phyloP scores from a whole-genome alignment of 92 coral and sea anemone genomes.

The Actinernus sp. region DNA sequence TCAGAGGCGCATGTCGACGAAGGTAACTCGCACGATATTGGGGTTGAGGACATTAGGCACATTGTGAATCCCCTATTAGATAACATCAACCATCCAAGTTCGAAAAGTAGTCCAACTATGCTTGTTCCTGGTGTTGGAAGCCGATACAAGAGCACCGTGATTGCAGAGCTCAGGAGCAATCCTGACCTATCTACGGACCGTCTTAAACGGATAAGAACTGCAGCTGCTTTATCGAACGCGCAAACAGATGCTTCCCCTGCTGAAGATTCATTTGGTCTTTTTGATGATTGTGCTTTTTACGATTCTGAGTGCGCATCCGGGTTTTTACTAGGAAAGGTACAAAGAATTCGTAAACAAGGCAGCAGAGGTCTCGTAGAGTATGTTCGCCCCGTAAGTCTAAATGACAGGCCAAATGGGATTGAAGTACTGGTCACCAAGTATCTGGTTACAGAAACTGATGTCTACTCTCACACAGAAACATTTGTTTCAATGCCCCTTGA shows the following conservation, averaged over 20 bases:
- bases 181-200: conserved; percentile 49
- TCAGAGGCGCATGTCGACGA: too few species aligned
- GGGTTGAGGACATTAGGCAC: conserved; percentile 22
- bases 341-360: conserved; percentile 37
- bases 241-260: conserved; percentile 2
- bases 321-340: conserved; percentile 21
- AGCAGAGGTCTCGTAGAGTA: conserved; percentile 34
- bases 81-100: too few species aligned
- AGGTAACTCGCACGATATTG: conserved; percentile 18
- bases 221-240: conserved; percentile 4
- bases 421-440: conserved; percentile 27
- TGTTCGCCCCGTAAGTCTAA: conserved; percentile 18
- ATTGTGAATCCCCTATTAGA: too few species aligned
- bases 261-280: conserved; percentile 19
- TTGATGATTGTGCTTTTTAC: conserved; percentile 47
- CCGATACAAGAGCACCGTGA: conserved; percentile 47
- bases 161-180: conserved; percentile 45
- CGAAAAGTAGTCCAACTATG: conserved; percentile 29
- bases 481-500: too few species aligned
- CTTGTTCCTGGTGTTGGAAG: conserved; percentile 47
- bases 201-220: conserved; percentile 42
- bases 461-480: too few species aligned
- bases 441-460: conserved; percentile 43
- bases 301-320: conserved; percentile 11
- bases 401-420: conserved; percentile 27